Evolutionary conservation across 2,888 invertebrate genomes (phyloP).

Genomic region (Brachyptera risi): DNA sequence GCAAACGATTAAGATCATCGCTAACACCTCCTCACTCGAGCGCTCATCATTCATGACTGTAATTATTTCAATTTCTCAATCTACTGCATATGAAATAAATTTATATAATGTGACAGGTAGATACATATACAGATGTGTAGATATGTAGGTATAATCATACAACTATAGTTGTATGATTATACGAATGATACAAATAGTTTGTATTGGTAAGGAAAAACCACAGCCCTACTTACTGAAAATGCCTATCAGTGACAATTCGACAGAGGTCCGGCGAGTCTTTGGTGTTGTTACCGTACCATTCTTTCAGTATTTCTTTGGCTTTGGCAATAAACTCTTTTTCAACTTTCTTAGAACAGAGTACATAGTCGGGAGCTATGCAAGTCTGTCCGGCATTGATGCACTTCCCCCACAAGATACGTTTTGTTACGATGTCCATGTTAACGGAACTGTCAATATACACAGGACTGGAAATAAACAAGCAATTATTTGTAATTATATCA

Average conservation of each 20-base stretch:
- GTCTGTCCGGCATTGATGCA: constrained; percentile 91
- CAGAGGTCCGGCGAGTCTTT: constrained; percentile 79
- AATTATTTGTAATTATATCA: too few species aligned
- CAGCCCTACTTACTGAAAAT: constrained; percentile 80
- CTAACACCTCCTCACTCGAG: too few species aligned
- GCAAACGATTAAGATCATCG: too few species aligned
- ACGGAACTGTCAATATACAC: constrained; percentile 82
- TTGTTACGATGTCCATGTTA: constrained; percentile 70
- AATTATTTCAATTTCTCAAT: too few species aligned
- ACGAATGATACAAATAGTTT: too few species aligned
- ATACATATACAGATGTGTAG: too few species aligned
- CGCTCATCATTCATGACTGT: too few species aligned
- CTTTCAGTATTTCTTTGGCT: constrained; percentile 62
- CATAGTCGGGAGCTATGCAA: constrained; percentile 94
- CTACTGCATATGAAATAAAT: too few species aligned
- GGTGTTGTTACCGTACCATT: constrained; percentile 80
- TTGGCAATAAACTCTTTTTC: constrained; percentile 67
- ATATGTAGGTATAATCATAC: too few species aligned
- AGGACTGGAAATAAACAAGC: constrained; percentile 64
- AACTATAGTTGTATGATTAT: too few species aligned
- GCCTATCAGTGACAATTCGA: constrained; percentile 78
- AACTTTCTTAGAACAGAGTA: constrained; percentile 75
- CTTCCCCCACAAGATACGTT: constrained; percentile 92
- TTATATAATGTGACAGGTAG: too few species aligned
- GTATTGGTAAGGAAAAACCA: too few species aligned